These are phyloP conservation scores for Malthinus flaveolus DNA, from an alignment of 2,888 invertebrate genomes.

Conservation along the genomic window DNA sequence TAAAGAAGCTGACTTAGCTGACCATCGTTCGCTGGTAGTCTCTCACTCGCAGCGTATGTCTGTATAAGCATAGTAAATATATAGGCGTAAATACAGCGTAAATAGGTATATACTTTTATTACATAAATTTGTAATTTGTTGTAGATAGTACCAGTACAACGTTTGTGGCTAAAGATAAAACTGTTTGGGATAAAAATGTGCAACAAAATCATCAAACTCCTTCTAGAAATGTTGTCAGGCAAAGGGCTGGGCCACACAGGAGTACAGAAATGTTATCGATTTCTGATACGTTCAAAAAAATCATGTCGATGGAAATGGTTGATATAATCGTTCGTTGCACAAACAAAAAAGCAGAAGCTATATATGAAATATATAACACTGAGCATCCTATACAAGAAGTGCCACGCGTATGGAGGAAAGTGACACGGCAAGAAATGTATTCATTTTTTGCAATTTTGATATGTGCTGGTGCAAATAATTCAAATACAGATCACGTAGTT, in stretches of 20 bases:
- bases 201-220: conserved; percentile 23
- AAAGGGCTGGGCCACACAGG: conserved; percentile 8
- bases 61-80: no score
- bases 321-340: neutral
- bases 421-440: conserved; percentile 23
- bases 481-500: conserved; percentile 28
- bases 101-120: no score
- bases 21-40: no score
- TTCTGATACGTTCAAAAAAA: neutral
- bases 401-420: conserved; percentile 1
- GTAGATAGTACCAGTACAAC: no score
- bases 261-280: conserved; percentile 3
- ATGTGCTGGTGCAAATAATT: conserved; percentile 30
- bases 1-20: no score
- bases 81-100: no score
- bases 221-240: conserved; percentile 18
- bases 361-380: neutral
- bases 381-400: neutral
- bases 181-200: conserved; percentile 25
- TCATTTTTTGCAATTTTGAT: conserved; percentile 32
- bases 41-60: no score
- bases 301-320: neutral
- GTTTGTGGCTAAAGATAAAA: conserved; percentile 28
- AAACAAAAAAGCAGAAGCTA: neutral
- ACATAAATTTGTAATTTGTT: no score